Conservation (phyloP, 1,140 invertebrate genomes). For the Laupala kohalensis region DNA sequence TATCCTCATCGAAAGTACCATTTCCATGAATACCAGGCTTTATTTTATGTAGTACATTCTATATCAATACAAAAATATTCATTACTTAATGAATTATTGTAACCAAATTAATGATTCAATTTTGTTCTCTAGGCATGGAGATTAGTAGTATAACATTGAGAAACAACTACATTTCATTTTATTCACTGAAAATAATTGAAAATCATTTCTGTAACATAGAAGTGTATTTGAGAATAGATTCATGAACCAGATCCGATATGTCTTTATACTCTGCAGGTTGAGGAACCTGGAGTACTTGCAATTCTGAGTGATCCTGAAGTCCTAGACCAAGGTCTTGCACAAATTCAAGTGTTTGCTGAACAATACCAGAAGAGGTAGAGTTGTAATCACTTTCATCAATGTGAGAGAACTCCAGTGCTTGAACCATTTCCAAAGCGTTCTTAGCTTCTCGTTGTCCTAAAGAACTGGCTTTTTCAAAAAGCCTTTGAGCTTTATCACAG, state of each 20-base stretch:
- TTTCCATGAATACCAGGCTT: no score
- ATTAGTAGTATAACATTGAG: no score
- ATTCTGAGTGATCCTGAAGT: background rate
- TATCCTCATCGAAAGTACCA: no score
- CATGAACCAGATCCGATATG: background rate
- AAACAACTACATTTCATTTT: background rate
- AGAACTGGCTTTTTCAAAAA: slow-evolving; percentile 39
- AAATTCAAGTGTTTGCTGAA: background rate
- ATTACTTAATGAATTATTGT: no score
- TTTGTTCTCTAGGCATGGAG: no score
- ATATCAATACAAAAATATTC: no score
- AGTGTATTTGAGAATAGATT: background rate
- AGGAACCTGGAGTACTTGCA: background rate
- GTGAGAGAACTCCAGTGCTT: background rate
- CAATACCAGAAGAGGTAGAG: background rate
- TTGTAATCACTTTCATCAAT: background rate
- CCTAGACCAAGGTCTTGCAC: background rate
- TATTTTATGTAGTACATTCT: no score
- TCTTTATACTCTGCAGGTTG: background rate
- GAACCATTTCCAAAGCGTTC: slow-evolving; percentile 27
- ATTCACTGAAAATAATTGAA: background rate
- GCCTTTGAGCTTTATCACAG: slow-evolving; percentile 29
- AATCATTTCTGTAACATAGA: background rate
- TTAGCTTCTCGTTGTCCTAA: slow-evolving; percentile 41
- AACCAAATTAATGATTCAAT: no score